Conservation (phyloP, 2,113 vertebrate species). For the Peromyscus leucopus region DNA sequence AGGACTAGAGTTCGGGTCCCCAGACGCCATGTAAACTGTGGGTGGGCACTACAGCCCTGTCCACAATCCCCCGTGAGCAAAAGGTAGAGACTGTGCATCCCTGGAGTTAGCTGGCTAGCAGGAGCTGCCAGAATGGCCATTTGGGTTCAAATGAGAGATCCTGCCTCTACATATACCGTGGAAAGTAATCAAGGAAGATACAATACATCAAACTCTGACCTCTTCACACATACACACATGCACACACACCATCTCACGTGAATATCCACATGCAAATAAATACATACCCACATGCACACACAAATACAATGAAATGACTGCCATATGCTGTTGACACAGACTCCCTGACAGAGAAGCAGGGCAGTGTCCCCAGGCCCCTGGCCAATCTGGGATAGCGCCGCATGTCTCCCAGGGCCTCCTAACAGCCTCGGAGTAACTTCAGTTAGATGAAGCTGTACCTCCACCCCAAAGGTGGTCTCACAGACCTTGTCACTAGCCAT, state of each 20-base stretch:
- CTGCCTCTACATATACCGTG: neutral
- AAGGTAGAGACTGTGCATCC: neutral
- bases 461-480: neutral
- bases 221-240: neutral
- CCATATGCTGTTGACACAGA: neutral
- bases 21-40: neutral
- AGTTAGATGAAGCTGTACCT: neutral
- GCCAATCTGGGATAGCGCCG: fast-evolving
- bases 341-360: neutral
- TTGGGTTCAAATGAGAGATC: neutral
- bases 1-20: neutral
- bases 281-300: neutral
- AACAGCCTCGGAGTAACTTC: neutral
- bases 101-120: neutral
- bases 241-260: neutral
- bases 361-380: neutral
- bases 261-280: neutral
- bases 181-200: neutral
- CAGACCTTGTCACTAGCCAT: neutral
- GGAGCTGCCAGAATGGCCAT: neutral
- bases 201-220: no score
- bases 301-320: neutral
- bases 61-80: neutral
- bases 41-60: neutral
- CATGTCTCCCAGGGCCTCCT: neutral